phyloP scores from a whole-genome alignment of 2,113 vertebrate species.

The Syngnathoides biaculeatus region DNA sequence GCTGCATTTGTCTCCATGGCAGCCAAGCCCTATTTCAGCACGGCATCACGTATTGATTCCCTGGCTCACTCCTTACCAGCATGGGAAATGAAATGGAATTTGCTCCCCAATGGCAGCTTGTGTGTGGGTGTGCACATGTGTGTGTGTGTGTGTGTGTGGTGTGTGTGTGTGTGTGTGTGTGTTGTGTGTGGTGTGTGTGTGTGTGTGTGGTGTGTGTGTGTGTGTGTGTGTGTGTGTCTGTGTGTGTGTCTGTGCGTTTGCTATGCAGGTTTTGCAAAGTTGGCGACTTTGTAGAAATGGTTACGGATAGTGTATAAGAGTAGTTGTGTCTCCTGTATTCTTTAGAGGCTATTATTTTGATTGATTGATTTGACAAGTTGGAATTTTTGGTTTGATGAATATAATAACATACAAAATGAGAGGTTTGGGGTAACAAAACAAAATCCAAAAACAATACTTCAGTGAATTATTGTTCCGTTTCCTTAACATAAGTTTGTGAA shows the following conservation, averaged over 20 bases:
- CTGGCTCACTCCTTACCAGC: conserved; percentile 50
- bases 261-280: conserved; percentile 19
- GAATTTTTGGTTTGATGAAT: no score
- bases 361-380: no score
- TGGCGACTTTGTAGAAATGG: conserved; percentile 27
- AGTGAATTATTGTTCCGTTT: neutral
- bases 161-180: conserved; percentile 13
- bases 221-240: conserved; percentile 5
- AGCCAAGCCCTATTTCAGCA: conserved; percentile 53
- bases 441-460: no score
- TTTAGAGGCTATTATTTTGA: no score
- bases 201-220: conserved; percentile 18
- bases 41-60: conserved; percentile 67
- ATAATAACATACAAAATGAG: no score
- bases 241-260: conserved; percentile 23
- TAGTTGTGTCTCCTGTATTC: no score
- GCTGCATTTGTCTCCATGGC: conserved; percentile 66
- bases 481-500: neutral
- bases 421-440: no score
- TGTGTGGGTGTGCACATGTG: conserved; percentile 11
- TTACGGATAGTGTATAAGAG: conserved; percentile 5
- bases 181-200: conserved; percentile 16
- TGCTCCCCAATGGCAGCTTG: conserved; percentile 40
- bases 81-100: conserved; percentile 68
- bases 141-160: conserved; percentile 3